Evolutionary conservation across 2,888 invertebrate species (phyloP), one percentile per base, ranked within the genome.

Genomic region (Phengaris alcon): DNA sequence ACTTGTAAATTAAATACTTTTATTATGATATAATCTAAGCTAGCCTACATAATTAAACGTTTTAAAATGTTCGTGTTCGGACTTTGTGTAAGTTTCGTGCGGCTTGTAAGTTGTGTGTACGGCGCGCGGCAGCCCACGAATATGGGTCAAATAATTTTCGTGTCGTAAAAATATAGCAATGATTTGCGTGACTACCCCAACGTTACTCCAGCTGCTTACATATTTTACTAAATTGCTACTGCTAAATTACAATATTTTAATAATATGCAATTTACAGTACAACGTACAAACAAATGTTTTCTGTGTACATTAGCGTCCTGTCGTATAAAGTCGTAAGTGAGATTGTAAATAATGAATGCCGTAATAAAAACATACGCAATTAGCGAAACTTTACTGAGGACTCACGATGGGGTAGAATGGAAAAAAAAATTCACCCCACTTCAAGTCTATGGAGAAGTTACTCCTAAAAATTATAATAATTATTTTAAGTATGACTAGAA

Each of bases 101-200:
- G 64, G 35, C 64, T 35, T 35, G 35, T 35, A 35, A 35, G 35
- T n/a, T 6, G 15, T 57, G 55, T 57, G 13, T 57, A 9, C 59
- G 59, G 59, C 59, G 57, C 57, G 55, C 55, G 55, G 55, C 59
- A 9, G 22, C 10, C 22, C 57, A 57, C 59, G 15, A 52, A 74
- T 74, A 64, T 70, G 70, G 75, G 46, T 52, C 75, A 76, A 77
- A 79, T 77, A 64, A 44, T 64, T 64, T 76, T 76, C 74, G 72
- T 72, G 72, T 52, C 72, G 72, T 72, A 72, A 72, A 72, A 72
- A 52, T 54, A 64, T 35, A 64, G 64, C 64, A 72, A 72, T 35
- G 72, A 51, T 52, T 52, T 54, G 72, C 72, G 70, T 75, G 74
- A 74, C 73, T 73, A 68, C 54, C 73, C 46, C 15, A 54, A 54